Evolutionary conservation across 2,797 vertebrate genomes (phyloP).

Genomic region (Clarias pachynema): DNA sequence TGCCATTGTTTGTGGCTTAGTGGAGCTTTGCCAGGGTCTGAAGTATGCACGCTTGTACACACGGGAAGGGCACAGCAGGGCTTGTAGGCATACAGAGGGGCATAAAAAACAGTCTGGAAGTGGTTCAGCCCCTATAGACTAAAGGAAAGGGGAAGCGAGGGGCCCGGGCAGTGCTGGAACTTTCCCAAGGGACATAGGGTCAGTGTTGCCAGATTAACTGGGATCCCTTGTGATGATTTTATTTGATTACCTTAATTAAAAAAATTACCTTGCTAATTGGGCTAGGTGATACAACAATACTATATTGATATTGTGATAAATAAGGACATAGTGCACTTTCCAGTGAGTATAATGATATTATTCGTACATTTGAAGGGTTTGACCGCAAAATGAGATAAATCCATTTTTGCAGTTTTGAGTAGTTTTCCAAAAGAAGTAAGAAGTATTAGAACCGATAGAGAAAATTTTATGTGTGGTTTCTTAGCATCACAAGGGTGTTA

Average conservation of each 20-base stretch:
- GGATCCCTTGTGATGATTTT: slow-evolving; percentile 14
- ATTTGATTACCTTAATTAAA: not conserved
- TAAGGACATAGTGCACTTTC: not conserved
- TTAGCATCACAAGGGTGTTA: too few species aligned
- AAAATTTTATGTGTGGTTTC: too few species aligned
- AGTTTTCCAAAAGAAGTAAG: too few species aligned
- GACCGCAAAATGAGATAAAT: too few species aligned
- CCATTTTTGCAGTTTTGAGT: too few species aligned
- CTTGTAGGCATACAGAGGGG: slow-evolving; percentile 58
- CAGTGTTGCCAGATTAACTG: slow-evolving; percentile 19
- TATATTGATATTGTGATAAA: not conserved
- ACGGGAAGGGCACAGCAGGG: slow-evolving; percentile 69
- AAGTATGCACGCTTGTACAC: slow-evolving; percentile 75
- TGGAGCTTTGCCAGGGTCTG: slow-evolving; percentile 72
- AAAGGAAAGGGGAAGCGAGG: slow-evolving; percentile 61
- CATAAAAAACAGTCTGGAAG: slow-evolving; percentile 55
- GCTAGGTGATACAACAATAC: not conserved
- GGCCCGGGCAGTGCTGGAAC: slow-evolving; percentile 39
- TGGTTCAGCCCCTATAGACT: slow-evolving; percentile 63
- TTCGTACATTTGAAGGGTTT: not conserved
- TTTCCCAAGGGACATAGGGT: slow-evolving; percentile 50
- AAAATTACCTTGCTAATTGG: not conserved
- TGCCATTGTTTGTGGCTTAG: slow-evolving; percentile 80
- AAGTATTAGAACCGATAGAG: too few species aligned
- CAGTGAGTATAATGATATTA: not conserved